A percentile compares a stretch with the other conserved stretches of the same genome.
These are phyloP conservation scores for Ganaspis sp. DNA, from an alignment of 1,140 invertebrate genomes.

Conservation along the genomic window DNA sequence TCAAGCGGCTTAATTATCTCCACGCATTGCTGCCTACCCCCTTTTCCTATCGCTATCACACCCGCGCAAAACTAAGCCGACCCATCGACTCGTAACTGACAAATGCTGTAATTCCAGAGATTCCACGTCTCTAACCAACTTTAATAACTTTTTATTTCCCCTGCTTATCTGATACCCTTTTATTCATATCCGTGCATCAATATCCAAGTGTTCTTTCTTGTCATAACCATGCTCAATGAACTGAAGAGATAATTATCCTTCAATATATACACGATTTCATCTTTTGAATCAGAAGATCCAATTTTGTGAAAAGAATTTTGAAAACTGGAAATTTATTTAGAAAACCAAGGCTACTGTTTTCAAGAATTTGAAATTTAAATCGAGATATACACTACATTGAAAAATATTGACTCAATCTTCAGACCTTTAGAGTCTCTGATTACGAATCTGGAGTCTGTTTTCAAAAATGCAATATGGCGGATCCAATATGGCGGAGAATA, in stretches of 20 bases:
- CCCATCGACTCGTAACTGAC: conserved; percentile 36
- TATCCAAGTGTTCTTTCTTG: background rate
- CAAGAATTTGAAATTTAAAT: too few relatives aligned
- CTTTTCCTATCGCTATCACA: conserved; percentile 49
- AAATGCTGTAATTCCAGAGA: background rate
- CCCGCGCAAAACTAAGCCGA: conserved; percentile 44
- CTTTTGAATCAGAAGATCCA: background rate
- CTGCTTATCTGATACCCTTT: background rate
- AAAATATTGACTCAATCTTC: too few relatives aligned
- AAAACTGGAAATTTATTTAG: too few relatives aligned
- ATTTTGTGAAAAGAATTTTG: too few relatives aligned
- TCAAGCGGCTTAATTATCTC: conserved; percentile 76
- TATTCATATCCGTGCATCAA: background rate
- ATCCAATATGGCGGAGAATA: too few relatives aligned
- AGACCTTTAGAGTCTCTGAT: too few relatives aligned
- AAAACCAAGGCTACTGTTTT: too few relatives aligned
- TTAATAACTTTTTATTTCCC: background rate
- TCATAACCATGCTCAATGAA: background rate
- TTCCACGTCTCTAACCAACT: background rate
- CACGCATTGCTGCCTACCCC: conserved; percentile 70
- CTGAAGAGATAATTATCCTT: background rate
- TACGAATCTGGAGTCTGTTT: too few relatives aligned
- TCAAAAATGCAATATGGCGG: too few relatives aligned
- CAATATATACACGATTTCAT: too few relatives aligned
- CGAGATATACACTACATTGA: too few relatives aligned